These are phyloP conservation scores for Perca fluviatilis DNA, from an alignment of 2,113 vertebrate genomes.

Conservation along the genomic window DNA sequence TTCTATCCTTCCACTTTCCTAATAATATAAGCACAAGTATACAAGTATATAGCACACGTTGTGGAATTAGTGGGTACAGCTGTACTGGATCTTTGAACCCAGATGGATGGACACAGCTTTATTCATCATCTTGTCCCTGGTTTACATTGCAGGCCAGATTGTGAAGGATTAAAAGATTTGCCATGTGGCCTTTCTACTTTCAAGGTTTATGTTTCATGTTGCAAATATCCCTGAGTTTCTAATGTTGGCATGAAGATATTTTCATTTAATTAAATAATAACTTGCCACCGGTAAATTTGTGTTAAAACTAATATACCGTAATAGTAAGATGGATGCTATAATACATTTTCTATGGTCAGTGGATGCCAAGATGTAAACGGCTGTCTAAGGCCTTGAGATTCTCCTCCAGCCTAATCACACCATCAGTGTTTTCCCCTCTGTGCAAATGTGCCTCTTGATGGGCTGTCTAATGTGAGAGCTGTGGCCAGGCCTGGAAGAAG, in stretches of 20 bases:
- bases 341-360: conserved; percentile 38
- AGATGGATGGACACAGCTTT: conserved; percentile 51
- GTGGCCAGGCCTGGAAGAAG: conserved; percentile 71
- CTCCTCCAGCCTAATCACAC: conserved; percentile 78
- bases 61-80: conserved; percentile 41
- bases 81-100: conserved; percentile 64
- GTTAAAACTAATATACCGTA: conserved; percentile 1
- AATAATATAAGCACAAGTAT: conserved; percentile 9
- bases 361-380: conserved; percentile 66
- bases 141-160: conserved; percentile 60
- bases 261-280: conserved; percentile 13
- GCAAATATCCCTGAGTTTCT: conserved; percentile 32
- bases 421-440: conserved; percentile 71
- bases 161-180: conserved; percentile 71
- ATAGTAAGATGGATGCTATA: conserved; percentile 19
- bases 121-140: conserved; percentile 47
- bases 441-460: conserved; percentile 78
- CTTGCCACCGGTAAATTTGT: neutral
- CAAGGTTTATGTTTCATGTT: conserved; percentile 42
- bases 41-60: conserved; percentile 8
- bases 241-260: neutral
- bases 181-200: conserved; percentile 55
- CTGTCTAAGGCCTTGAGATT: conserved; percentile 74
- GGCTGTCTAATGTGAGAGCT: conserved; percentile 78
- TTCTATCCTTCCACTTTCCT: conserved; percentile 23